Percentiles rank a stretch among this genome's conserved stretches.
Evolutionary conservation across 2,888 invertebrate species (phyloP).

Genomic region (Globia sparganii): DNA sequence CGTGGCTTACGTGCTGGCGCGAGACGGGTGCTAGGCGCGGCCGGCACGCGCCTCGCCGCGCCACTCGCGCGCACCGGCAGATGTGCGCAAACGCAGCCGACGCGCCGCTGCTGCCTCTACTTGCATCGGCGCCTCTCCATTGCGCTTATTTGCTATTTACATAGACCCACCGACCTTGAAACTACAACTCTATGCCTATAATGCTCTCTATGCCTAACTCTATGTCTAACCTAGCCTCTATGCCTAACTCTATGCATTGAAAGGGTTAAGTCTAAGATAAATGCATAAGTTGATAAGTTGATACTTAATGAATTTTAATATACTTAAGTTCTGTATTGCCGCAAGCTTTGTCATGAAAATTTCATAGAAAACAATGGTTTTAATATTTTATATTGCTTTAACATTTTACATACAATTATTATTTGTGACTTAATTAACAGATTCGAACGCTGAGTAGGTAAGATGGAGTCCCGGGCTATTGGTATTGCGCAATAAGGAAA

Average conservation of each 20-base stretch:
- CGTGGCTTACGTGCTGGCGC: slow-evolving; percentile 68
- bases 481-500: slow-evolving; percentile 22
- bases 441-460: slow-evolving; percentile 17
- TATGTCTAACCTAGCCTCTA: too few species aligned
- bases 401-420: background rate
- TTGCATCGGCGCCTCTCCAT: slow-evolving; percentile 66
- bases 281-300: slow-evolving; percentile 8
- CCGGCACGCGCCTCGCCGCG: slow-evolving; percentile 65
- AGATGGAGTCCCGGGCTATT: slow-evolving; percentile 1
- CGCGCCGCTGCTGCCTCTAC: slow-evolving; percentile 68
- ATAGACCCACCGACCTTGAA: slow-evolving; percentile 66
- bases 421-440: slow-evolving; percentile 48
- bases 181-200: slow-evolving; percentile 51
- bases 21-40: slow-evolving; percentile 68
- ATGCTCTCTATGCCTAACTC: too few species aligned
- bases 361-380: background rate
- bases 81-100: slow-evolving; percentile 81
- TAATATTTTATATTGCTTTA: background rate
- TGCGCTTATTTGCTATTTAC: slow-evolving; percentile 67
- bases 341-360: background rate
- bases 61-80: slow-evolving; percentile 82
- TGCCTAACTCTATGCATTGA: too few species aligned
- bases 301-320: slow-evolving; percentile 22
- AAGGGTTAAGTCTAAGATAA: slow-evolving; percentile 44
- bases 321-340: background rate